Evolutionary conservation across 2,888 invertebrate species (phyloP).

Genomic region (Xylocampa areola): DNA sequence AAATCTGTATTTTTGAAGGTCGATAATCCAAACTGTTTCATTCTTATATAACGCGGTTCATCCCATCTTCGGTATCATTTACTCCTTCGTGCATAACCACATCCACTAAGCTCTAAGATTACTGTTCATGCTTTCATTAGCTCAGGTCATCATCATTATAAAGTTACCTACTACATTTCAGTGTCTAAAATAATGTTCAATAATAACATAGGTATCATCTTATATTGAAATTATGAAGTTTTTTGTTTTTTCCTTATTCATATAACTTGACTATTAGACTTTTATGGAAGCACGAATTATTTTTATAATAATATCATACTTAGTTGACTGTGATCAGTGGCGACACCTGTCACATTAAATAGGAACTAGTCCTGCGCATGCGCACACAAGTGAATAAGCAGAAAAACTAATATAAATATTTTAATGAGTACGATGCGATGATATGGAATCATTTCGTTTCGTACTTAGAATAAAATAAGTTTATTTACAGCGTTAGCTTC

Average conservation of each 20-base stretch:
- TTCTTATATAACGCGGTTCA: slow-evolving; percentile 1
- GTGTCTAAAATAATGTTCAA: slow-evolving; percentile 19
- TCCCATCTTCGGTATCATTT: slow-evolving; percentile 1
- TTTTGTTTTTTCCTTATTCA: slow-evolving; percentile 21
- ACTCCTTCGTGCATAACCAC: neutral
- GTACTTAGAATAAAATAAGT: neutral
- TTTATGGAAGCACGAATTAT: slow-evolving; percentile 25
- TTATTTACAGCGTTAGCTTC: neutral
- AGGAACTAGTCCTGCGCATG: slow-evolving; percentile 18
- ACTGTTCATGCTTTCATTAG: slow-evolving; percentile 4
- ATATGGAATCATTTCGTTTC: neutral
- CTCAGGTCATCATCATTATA: slow-evolving; percentile 1
- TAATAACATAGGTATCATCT: slow-evolving; percentile 26
- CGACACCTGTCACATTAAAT: slow-evolving; percentile 45
- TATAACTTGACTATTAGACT: slow-evolving; percentile 38
- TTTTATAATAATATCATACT: slow-evolving; percentile 35
- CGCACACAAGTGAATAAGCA: neutral
- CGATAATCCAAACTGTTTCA: slow-evolving; percentile 1
- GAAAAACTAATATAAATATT: slow-evolving; percentile 1
- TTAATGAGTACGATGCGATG: neutral
- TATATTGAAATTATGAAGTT: slow-evolving; percentile 29
- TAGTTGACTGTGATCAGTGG: slow-evolving; percentile 32
- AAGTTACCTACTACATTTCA: neutral
- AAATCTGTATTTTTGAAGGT: too few species aligned
- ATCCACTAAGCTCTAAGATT: neutral